phyloP scores from a whole-genome alignment of 2,797 vertebrate species.

The Valencia hispanica region DNA sequence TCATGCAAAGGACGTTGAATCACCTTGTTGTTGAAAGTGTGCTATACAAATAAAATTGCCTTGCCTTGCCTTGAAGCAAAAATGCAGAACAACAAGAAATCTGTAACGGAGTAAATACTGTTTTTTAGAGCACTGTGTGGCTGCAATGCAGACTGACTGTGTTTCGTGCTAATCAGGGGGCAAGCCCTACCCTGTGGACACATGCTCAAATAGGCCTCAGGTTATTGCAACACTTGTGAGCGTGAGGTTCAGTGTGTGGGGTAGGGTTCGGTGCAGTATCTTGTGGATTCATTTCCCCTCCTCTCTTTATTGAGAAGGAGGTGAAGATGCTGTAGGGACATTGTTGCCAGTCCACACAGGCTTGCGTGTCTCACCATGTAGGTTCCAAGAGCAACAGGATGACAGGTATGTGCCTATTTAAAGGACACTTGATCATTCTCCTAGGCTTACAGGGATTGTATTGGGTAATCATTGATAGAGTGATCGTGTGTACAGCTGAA shows the following conservation, averaged over 20 bases:
- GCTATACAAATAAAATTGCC: no score
- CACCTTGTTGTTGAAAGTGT: no score
- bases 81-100: background rate
- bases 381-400: slow-evolving; percentile 43
- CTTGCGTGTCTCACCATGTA: slow-evolving; percentile 6
- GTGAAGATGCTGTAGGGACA: slow-evolving; percentile 21
- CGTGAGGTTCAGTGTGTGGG: slow-evolving; percentile 51
- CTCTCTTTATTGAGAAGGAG: slow-evolving; percentile 7
- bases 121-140: background rate
- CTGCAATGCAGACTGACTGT: slow-evolving; percentile 26
- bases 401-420: slow-evolving; percentile 57
- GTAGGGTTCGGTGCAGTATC: slow-evolving; percentile 42
- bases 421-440: slow-evolving; percentile 29
- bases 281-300: slow-evolving; percentile 19
- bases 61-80: no score
- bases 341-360: slow-evolving; percentile 5
- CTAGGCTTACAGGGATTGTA: slow-evolving; percentile 12
- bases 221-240: slow-evolving; percentile 67
- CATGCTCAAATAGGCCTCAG: slow-evolving; percentile 53
- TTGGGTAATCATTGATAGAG: slow-evolving; percentile 63
- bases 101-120: background rate
- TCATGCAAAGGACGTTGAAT: no score
- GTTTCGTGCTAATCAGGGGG: slow-evolving; percentile 51
- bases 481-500: slow-evolving; percentile 35
- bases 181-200: slow-evolving; percentile 65